phyloP scores from a whole-genome alignment of 2,797 vertebrate genomes.

The Pampus argenteus region DNA sequence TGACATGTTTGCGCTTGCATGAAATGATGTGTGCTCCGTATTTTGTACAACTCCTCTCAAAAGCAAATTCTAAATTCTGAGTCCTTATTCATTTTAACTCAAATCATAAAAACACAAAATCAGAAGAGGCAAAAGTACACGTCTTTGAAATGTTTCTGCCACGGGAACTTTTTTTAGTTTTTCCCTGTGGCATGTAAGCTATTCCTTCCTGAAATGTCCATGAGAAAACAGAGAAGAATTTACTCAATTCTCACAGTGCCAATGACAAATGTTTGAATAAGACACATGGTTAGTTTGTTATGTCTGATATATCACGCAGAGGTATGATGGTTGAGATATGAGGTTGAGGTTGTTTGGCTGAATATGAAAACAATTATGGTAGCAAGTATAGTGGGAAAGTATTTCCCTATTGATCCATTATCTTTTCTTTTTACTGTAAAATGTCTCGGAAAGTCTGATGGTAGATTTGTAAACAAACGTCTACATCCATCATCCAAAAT shows the following conservation, averaged over 20 bases:
- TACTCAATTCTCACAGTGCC: conserved; percentile 27
- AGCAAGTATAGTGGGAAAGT: neutral
- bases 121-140: neutral
- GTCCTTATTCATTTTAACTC: neutral
- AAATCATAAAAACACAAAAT: neutral
- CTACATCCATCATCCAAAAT: neutral
- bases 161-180: conserved; percentile 6
- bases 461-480: neutral
- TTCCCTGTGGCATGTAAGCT: conserved; percentile 1
- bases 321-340: no score
- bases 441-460: neutral
- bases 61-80: no score
- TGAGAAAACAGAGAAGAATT: neutral
- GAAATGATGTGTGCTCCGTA: neutral
- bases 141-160: neutral
- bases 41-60: neutral
- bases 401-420: neutral
- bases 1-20: neutral
- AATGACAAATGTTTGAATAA: neutral
- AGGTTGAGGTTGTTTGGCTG: no score
- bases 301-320: conserved; percentile 8
- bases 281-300: conserved; percentile 7
- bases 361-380: neutral
- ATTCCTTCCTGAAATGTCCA: conserved; percentile 15
- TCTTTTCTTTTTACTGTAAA: neutral